Percentiles rank a stretch among this genome's conserved stretches.
Conservation (phyloP, 1,140 invertebrate genomes). For the Nymphalis io region DNA sequence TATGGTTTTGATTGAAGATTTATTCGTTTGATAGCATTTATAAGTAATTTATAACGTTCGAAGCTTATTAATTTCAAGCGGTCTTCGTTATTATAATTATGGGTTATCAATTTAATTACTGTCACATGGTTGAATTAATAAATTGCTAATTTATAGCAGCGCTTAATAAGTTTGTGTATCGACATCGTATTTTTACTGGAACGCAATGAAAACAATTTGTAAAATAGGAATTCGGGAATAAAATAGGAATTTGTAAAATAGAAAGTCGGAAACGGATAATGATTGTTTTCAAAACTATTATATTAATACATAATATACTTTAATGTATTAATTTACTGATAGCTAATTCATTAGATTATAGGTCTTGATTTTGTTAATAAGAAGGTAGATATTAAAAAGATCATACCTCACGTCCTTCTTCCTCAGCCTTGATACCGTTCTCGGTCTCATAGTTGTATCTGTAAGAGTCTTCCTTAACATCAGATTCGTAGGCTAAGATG, state of each 20-base stretch:
- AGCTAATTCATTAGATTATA: too few species aligned
- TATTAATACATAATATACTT: too few species aligned
- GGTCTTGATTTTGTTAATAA: background rate
- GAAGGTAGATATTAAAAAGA: background rate
- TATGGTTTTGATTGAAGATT: background rate
- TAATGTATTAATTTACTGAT: too few species aligned
- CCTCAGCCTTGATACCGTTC: constrained; percentile 73
- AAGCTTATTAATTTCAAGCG: too few species aligned
- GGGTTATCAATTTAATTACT: background rate
- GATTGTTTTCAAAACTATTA: too few species aligned
- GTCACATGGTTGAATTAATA: background rate
- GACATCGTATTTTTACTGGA: too few species aligned
- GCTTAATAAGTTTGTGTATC: too few species aligned
- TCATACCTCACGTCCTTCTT: constrained; percentile 70
- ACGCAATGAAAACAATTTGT: too few species aligned
- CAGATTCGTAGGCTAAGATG: constrained; percentile 66
- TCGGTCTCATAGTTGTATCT: constrained; percentile 74
- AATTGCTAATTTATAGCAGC: background rate
- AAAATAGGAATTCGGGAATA: too few species aligned
- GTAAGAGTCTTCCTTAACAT: constrained; percentile 72
- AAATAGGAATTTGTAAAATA: too few species aligned
- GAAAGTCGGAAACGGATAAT: too few species aligned
- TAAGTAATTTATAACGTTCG: background rate
- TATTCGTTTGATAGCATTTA: background rate
- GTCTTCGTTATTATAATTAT: background rate